Base-by-base conservation (phyloP, 2,888 invertebrate genomes). In the Mesoligia furuncula region DNA sequence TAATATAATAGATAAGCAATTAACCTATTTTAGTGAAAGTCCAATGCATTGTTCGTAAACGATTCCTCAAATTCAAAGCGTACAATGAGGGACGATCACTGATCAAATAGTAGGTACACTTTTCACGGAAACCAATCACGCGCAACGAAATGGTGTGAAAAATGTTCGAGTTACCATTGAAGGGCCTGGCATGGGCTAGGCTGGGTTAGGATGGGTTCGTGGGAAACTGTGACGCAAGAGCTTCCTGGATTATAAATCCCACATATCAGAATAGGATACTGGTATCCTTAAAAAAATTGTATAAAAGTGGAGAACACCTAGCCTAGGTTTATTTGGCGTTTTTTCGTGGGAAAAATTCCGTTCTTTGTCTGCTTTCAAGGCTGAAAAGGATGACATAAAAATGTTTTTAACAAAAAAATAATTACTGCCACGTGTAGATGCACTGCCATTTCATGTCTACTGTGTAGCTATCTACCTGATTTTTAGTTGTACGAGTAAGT, bases 111-210 rank as follows among this genome's bases (percentile, higher is more conserved):
- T n/a, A n/a, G n/a, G n/a, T 88, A 91, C 83, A 93, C 92, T 92
- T 94, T 95, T 95, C 93, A 94, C 87, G 85, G 84, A 81, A 87
- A 64, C 86, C 94, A 90, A 91, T 95, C 92, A 92, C 89, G 92
- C 94, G 91, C 88, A 90, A 92, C 94, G 91, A 88, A 92, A 93
- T 92, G 90, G 95, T 93, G 96, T 95, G 95, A 96, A 96, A 96
- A 95, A 93, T 93, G 93, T 91, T 88, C 75, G 86, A 80, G 80
- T 77, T 79, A 78, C 88, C 79, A 89, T 90, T 91, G 86, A 89
- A 88, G 91, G 87, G 85, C 73, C 80, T 93, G 94, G 95, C 94
- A 91, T 93, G 91, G 96, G 95, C 94, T 92, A 92, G 86, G 84
- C 51, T 92, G 90, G 95, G 95, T 93, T 91, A 92, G 94, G 93